These are phyloP conservation scores for Urosaurus nigricauda DNA, from an alignment of 2,797 vertebrate genomes.

Conservation along the genomic window DNA sequence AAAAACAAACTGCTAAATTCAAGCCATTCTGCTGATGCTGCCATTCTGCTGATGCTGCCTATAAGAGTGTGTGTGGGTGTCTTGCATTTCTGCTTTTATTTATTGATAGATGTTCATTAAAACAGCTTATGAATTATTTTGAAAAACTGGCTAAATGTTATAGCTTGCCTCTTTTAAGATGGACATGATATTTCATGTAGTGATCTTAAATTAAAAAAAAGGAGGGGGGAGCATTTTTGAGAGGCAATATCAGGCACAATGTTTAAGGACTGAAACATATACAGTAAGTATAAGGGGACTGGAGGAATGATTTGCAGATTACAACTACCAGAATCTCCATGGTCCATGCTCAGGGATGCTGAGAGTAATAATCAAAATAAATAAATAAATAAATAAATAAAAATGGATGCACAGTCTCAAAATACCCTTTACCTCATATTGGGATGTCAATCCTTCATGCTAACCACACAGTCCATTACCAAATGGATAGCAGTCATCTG, in stretches of 20 bases:
- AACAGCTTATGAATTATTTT: constrained; percentile 32
- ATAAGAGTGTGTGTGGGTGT: neutral
- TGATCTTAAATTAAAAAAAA: neutral
- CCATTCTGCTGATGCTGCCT: neutral
- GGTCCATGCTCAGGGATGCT: no score
- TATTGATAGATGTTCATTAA: constrained; percentile 21
- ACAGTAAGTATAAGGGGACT: no score
- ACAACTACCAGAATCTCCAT: neutral
- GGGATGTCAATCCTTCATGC: neutral
- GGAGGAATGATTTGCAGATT: neutral
- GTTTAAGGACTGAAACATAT: neutral
- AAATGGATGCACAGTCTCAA: neutral
- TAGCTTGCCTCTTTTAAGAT: neutral
- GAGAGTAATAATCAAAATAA: no score
- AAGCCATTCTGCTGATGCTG: neutral
- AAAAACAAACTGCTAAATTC: constrained; percentile 1
- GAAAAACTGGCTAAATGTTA: constrained; percentile 14
- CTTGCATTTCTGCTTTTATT: constrained; percentile 22
- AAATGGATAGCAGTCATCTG: neutral
- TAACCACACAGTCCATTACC: neutral
- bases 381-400: no score
- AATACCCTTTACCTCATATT: no score
- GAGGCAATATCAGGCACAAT: neutral
- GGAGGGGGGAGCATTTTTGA: neutral
- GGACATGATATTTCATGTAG: fast-evolving